Percentiles rank a stretch among this genome's conserved stretches.
Evolutionary conservation across 2,888 invertebrate species (phyloP).

Genomic region (Cordilura impudica): DNA sequence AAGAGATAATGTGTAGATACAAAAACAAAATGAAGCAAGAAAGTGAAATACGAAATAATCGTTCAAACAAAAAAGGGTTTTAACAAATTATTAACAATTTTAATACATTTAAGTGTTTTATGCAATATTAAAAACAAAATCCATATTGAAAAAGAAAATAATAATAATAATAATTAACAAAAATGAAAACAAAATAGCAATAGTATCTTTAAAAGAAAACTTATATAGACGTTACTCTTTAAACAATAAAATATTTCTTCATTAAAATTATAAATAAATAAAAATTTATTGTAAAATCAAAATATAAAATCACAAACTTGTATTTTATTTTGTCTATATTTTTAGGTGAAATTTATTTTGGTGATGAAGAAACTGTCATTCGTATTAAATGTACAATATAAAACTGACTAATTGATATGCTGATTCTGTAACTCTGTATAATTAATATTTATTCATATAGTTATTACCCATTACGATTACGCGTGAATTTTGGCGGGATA

Average conservation of each 20-base stretch:
- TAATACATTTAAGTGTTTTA: conserved; percentile 15
- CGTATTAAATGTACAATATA: too few species aligned
- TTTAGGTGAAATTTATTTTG: too few species aligned
- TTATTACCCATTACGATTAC: too few species aligned
- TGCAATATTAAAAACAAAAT: conserved; percentile 25
- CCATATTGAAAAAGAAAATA: background rate
- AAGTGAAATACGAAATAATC: conserved; percentile 46
- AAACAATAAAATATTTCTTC: conserved; percentile 66
- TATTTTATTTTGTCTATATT: background rate
- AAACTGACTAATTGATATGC: too few species aligned
- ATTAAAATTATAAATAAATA: conserved; percentile 62
- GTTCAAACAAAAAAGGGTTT: background rate
- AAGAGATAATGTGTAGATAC: background rate
- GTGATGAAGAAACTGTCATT: too few species aligned
- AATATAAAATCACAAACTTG: conserved; percentile 3
- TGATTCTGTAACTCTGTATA: too few species aligned
- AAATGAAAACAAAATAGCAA: conserved; percentile 51
- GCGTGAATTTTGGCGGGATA: too few species aligned
- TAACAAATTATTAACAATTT: background rate
- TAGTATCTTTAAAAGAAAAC: conserved; percentile 58
- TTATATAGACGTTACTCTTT: conserved; percentile 64
- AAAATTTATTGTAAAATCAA: conserved; percentile 53
- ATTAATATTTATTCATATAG: too few species aligned
- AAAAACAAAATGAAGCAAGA: conserved; percentile 10
- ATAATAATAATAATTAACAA: conserved; percentile 26